These are phyloP conservation scores for Amblyteles armatorius DNA, from an alignment of 2,888 invertebrate genomes.

Conservation along the genomic window DNA sequence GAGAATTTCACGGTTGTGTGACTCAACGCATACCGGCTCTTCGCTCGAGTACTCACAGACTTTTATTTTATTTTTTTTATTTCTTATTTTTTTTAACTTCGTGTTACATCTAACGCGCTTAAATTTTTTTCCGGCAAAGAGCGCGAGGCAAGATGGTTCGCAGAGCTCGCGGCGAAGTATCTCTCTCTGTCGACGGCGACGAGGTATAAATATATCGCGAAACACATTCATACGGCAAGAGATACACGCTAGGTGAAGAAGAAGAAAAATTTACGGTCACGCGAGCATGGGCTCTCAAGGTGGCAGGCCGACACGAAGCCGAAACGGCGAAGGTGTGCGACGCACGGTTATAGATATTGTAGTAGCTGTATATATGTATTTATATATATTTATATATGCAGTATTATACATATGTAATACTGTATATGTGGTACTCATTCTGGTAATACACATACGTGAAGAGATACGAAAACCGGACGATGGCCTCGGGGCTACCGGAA, in stretches of 20 bases:
- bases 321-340: slow-evolving; percentile 61
- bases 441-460: slow-evolving; percentile 53
- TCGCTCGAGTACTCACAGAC: slow-evolving; percentile 52
- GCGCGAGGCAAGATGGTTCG: not conserved
- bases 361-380: not conserved
- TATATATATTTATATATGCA: too few species aligned
- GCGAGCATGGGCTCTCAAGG: slow-evolving; percentile 46
- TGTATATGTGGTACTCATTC: slow-evolving; percentile 25
- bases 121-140: slow-evolving; percentile 39
- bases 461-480: slow-evolving; percentile 67
- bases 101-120: slow-evolving; percentile 36
- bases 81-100: not conserved
- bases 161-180: not conserved
- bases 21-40: slow-evolving; percentile 46
- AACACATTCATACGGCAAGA: slow-evolving; percentile 57
- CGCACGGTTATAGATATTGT: slow-evolving; percentile 25
- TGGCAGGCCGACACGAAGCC: slow-evolving; percentile 60
- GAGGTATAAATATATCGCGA: slow-evolving; percentile 58
- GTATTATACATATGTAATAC: slow-evolving; percentile 18
- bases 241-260: slow-evolving; percentile 41
- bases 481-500: slow-evolving; percentile 79
- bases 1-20: slow-evolving; percentile 58
- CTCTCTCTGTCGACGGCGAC: slow-evolving; percentile 43
- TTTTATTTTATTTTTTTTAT: not conserved
- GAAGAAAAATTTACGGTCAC: slow-evolving; percentile 63